These are phyloP conservation scores for Germaria angustata DNA, from an alignment of 2,888 invertebrate genomes.

Conservation along the genomic window DNA sequence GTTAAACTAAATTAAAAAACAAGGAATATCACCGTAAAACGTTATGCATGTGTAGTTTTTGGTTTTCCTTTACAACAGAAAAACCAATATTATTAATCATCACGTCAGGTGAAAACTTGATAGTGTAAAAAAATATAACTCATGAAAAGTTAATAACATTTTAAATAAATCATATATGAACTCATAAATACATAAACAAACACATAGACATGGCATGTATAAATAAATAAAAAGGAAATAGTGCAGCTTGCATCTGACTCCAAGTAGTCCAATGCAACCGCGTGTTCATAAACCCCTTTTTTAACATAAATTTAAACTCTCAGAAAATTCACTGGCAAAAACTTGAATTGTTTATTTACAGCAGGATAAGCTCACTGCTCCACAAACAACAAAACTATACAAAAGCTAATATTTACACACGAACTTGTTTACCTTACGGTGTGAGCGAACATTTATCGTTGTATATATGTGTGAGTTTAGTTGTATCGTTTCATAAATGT, in stretches of 20 bases:
- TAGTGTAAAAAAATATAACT: neutral
- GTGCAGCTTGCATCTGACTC: neutral
- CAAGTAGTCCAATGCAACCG: neutral
- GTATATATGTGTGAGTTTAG: neutral
- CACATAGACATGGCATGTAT: neutral
- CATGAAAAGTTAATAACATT: conserved; percentile 9
- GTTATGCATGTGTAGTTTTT: conserved; percentile 8
- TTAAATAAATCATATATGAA: conserved; percentile 20
- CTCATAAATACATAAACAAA: neutral
- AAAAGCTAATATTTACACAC: conserved; percentile 36
- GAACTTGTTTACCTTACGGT: conserved; percentile 4
- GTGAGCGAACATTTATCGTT: neutral
- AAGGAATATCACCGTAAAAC: neutral
- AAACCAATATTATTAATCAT: conserved; percentile 35
- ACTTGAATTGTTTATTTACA: conserved; percentile 22
- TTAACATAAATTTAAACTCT: conserved; percentile 34
- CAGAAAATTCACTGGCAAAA: neutral
- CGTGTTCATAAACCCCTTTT: conserved; percentile 11
- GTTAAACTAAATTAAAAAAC: neutral
- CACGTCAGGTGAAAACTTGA: conserved; percentile 22
- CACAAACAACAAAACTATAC: neutral
- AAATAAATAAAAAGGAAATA: neutral
- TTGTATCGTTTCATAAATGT: conserved; percentile 38
- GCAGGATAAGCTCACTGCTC: conserved; percentile 3
- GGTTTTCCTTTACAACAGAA: neutral